A percentile compares a stretch with the other conserved stretches of the same genome.
Evolutionary conservation across 2,797 vertebrate species (phyloP).

Genomic region (Diplodus puntazzo): DNA sequence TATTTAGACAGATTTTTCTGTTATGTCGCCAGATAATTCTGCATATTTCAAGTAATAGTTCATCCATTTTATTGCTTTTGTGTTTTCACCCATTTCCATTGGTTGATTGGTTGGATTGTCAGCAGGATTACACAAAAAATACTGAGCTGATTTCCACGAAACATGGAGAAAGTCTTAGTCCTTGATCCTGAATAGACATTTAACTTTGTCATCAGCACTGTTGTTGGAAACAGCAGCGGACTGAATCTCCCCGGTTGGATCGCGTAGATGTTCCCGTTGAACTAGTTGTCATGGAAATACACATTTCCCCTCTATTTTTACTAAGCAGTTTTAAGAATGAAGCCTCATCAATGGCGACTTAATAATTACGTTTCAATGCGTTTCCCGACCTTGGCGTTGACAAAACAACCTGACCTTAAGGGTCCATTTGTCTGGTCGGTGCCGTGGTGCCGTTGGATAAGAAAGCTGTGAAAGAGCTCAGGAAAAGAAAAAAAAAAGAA

Average conservation of each 20-base stretch:
- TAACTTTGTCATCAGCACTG: too few relatives aligned
- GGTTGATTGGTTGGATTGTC: too few relatives aligned
- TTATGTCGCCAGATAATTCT: too few relatives aligned
- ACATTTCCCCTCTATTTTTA: background rate
- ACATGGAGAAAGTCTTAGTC: too few relatives aligned
- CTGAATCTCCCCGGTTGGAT: background rate
- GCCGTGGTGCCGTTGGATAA: background rate
- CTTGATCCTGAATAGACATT: too few relatives aligned
- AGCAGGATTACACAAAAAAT: too few relatives aligned
- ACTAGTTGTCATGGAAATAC: constrained; percentile 1
- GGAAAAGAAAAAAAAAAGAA: background rate
- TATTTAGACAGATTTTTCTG: too few relatives aligned
- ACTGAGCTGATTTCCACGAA: too few relatives aligned
- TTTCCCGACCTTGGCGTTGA: background rate
- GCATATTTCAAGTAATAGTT: too few relatives aligned
- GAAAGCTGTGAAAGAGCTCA: background rate
- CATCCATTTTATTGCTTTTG: too few relatives aligned
- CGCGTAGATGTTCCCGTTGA: background rate
- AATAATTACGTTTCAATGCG: background rate
- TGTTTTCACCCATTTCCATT: too few relatives aligned
- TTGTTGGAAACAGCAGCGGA: background rate
- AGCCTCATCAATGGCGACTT: background rate
- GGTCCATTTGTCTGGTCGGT: background rate
- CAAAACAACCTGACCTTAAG: background rate
- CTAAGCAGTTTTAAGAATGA: background rate